Conservation (phyloP, 2,113 vertebrate species). For the Phrynosoma blainvillii region DNA sequence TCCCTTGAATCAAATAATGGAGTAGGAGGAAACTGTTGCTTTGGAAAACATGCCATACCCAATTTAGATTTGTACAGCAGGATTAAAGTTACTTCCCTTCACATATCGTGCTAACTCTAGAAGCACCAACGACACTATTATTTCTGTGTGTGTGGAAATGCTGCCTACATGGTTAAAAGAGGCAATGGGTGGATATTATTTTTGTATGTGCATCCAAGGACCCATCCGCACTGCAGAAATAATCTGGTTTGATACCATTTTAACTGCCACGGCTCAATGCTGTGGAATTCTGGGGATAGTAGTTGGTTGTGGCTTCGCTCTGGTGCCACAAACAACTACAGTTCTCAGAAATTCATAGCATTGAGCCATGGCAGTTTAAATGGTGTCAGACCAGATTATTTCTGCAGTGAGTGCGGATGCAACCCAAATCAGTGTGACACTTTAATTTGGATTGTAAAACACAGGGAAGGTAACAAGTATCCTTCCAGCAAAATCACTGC, state of each 20-base stretch:
- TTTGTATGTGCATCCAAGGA: neutral
- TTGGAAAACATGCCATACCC: neutral
- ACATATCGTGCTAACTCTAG: neutral
- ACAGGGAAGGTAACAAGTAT: neutral
- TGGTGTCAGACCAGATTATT: too few species aligned
- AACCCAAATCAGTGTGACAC: neutral
- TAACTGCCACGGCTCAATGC: too few species aligned
- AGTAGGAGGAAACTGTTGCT: neutral
- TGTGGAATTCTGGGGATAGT: too few species aligned
- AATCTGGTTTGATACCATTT: too few species aligned
- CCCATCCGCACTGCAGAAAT: too few species aligned
- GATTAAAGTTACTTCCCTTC: neutral
- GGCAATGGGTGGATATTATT: neutral
- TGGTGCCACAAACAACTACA: too few species aligned
- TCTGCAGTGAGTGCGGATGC: too few species aligned
- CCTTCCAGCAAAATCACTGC: too few species aligned
- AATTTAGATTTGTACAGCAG: neutral
- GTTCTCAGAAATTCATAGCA: too few species aligned
- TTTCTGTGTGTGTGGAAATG: neutral
- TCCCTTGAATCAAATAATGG: neutral
- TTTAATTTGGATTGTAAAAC: neutral
- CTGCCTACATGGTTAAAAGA: neutral
- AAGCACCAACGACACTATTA: neutral
- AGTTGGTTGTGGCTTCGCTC: too few species aligned
- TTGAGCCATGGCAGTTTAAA: too few species aligned